Evolutionary conservation across 2,113 vertebrate genomes (phyloP).

Genomic region (Tonatia bakeri): DNA sequence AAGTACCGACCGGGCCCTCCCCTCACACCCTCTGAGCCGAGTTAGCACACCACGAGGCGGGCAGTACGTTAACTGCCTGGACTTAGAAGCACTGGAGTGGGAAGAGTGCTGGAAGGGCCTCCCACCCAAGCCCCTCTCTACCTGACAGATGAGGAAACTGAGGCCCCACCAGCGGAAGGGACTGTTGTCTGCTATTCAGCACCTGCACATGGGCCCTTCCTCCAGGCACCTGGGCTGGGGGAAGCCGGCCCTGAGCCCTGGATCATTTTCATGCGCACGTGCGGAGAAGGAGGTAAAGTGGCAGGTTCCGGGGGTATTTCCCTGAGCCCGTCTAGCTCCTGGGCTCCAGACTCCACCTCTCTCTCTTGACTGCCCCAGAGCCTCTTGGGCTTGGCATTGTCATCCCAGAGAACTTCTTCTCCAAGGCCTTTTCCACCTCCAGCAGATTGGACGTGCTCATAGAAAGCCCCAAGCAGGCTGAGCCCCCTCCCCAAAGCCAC

Average conservation of each 20-base stretch:
- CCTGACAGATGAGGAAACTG: background rate
- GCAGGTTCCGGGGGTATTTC: background rate
- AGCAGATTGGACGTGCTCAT: background rate
- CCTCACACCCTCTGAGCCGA: fast-evolving
- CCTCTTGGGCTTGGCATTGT: background rate
- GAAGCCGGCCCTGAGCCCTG: background rate
- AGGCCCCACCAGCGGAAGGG: background rate
- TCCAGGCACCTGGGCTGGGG: background rate
- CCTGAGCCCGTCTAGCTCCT: background rate
- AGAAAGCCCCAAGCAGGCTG: background rate
- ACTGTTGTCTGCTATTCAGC: background rate
- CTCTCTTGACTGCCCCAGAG: background rate
- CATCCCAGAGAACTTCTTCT: background rate
- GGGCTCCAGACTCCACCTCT: background rate
- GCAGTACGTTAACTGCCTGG: background rate
- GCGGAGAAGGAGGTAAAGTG: background rate
- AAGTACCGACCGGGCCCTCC: background rate
- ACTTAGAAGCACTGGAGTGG: background rate
- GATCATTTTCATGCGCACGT: background rate
- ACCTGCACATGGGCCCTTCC: background rate
- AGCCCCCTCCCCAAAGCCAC: background rate
- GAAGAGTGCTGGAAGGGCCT: background rate
- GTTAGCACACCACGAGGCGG: too few relatives aligned
- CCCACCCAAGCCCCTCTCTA: background rate
- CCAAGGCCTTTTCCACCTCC: background rate